Evolutionary conservation across 2,888 invertebrate species (phyloP).

Genomic region (Bugulina stolonifera): DNA sequence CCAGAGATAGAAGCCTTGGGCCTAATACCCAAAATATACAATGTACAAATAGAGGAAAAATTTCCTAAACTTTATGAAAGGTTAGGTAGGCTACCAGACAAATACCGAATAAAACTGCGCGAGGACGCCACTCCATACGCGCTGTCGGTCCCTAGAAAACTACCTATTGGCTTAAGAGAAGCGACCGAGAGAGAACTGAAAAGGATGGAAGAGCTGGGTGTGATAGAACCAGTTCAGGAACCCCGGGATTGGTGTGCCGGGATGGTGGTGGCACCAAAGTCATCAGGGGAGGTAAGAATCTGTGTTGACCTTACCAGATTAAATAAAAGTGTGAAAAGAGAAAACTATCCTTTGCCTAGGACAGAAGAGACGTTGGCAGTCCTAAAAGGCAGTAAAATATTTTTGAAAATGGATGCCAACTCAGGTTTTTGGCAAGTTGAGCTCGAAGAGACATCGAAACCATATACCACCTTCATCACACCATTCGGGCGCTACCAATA

Average conservation of each 20-base stretch:
- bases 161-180: neutral
- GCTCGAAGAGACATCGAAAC: constrained; percentile 26
- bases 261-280: constrained; percentile 41
- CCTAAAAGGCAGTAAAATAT: too few relatives aligned
- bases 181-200: constrained; percentile 37
- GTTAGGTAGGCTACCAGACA: neutral
- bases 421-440: constrained; percentile 33
- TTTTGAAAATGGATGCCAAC: constrained; percentile 30
- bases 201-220: constrained; percentile 33
- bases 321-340: constrained; percentile 27
- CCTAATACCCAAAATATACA: neutral
- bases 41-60: neutral
- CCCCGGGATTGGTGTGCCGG: constrained; percentile 45
- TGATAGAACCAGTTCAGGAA: constrained; percentile 38
- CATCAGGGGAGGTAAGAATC: constrained; percentile 26
- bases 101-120: neutral
- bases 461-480: too few relatives aligned
- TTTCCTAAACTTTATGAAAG: too few relatives aligned
- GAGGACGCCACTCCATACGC: neutral
- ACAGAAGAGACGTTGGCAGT: too few relatives aligned
- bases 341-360: too few relatives aligned
- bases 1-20: neutral
- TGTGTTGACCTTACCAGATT: constrained; percentile 29
- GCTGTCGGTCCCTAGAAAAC: neutral
- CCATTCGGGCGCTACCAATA: constrained; percentile 30